Evolutionary conservation across 2,113 vertebrate genomes (phyloP), one percentile per base, ranked within the genome.

Genomic region (Cettia cetti): DNA sequence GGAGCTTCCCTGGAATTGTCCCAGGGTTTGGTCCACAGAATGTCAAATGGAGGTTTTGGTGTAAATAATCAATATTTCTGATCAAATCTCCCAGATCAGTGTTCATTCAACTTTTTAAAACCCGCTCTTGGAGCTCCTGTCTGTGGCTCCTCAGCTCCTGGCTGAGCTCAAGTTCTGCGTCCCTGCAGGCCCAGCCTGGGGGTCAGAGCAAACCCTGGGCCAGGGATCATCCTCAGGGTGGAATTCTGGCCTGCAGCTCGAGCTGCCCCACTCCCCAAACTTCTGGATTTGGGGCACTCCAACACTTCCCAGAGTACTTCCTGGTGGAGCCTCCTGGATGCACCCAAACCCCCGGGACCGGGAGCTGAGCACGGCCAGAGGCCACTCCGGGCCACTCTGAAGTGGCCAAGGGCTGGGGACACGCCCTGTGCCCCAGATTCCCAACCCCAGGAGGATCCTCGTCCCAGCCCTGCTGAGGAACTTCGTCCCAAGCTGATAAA

Each of bases 271-370:
- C 1, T 15, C 31, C 60, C 40, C 57, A 75, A 5, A 44, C 3
- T n/a, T 19, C 21, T 72, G 76, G 3, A 6, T 45, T 40, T 53
- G 47, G 31, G 20, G 28, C n/a, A 49, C 26, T 12, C 23, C 2
- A 1, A 16, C 40, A 21, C 26, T 11, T 30, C 35, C 0, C 1
- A 13, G 8, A 0, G 3, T 19, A 56, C 37, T 53, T 77, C 33
- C n/a, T 59, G 27, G 27, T 0, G 4, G 12, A 3, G 45, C 24
- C 8, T 24, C 17, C 30, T 33, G 61, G 49, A 7, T 21, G 10
- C 42, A 22, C 9, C 13, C n/a, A 7, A 1, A 0, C 8, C 6
- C 19, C 19, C 7, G 2, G 31, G 33, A 30, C 2, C 4, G 6
- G 60, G 22, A 18, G 13, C 15, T 31, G 65, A 54, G 15, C 37